Evolutionary conservation across 1,140 invertebrate genomes (phyloP).

Genomic region (Atopsyche davidsoni): DNA sequence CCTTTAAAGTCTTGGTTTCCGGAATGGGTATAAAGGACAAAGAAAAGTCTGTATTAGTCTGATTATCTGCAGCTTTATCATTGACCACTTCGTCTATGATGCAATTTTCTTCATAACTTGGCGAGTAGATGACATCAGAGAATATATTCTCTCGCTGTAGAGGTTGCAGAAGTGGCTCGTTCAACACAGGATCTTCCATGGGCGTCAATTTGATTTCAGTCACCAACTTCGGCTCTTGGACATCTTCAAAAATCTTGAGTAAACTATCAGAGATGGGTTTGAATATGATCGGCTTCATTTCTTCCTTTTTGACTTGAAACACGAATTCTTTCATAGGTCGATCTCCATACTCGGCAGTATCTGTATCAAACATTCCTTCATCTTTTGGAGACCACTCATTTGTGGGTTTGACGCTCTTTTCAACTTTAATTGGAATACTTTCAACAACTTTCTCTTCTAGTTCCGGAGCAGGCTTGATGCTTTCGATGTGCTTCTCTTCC

Average conservation of each 20-base stretch:
- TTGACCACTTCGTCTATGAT: conserved; percentile 3
- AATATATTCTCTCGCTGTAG: too few relatives aligned
- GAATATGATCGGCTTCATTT: not conserved
- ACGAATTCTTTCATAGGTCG: too few relatives aligned
- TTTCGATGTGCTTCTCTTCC: too few relatives aligned
- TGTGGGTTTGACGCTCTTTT: too few relatives aligned
- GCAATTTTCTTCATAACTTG: not conserved
- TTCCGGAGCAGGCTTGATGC: too few relatives aligned
- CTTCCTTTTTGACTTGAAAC: not conserved
- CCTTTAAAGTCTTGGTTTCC: not conserved
- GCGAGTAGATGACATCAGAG: conserved; percentile 11
- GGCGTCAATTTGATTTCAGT: not conserved
- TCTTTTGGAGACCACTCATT: too few relatives aligned
- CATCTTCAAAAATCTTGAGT: not conserved
- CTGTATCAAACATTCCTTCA: too few relatives aligned
- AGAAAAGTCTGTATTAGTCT: not conserved
- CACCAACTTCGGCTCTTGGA: not conserved
- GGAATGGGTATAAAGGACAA: not conserved
- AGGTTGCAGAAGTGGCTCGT: too few relatives aligned
- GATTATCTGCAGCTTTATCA: conserved; percentile 3
- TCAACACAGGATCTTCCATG: not conserved
- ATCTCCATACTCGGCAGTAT: too few relatives aligned
- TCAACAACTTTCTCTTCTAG: too few relatives aligned
- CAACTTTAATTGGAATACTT: too few relatives aligned
- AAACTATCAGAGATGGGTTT: not conserved